Evolutionary conservation across 2,888 invertebrate genomes (phyloP), one percentile per base, ranked within the genome.

Genomic region (Lochmaea crataegi): DNA sequence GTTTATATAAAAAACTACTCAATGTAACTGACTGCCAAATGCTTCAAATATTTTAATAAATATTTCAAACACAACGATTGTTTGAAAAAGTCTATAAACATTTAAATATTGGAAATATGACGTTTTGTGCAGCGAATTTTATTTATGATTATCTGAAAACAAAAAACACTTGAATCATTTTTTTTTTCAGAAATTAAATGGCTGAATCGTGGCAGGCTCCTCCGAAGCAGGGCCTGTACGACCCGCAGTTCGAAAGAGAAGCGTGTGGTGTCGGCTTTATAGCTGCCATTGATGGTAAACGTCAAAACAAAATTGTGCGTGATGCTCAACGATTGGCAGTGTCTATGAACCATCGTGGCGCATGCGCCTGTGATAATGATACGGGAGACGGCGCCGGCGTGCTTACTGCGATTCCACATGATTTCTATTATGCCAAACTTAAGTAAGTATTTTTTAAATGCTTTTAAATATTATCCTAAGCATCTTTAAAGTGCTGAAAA

Each of bases 191-290:
- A 79, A 75, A 80, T 82, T 83, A 82, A 81, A 86, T 86, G 86
- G 86, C 84, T 82, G 84, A 85, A 82, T 80, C 85, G 88, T 94
- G 95, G 95, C 92, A 93, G 90, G 91, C 92, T 89, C 95, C 95
- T 86, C 89, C 90, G 85, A 93, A 94, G 88, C 93, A 94, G 91
- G 96, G 98, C 88, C 92, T 99, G 85, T 99, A 99, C 90, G 96
- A 97, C 90, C 98, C 99, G 75, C 91, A 92, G 84, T 92, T 94
- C 87, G 99, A 99, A 89, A 95, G 94, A 87, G 99, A 98, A 86
- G 97, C 99, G 79, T 99, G 99, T 87, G 99, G 99, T 79, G 99
- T 99, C 84, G 99, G 99, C 83, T 99, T 98, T 89, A 96, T 99
- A 84, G 99, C 97, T 86, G 95, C 96, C 88, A 98, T 99, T 88